Conservation (phyloP, 2,888 invertebrate genomes). For the Caenorhabditis macrosperma region DNA sequence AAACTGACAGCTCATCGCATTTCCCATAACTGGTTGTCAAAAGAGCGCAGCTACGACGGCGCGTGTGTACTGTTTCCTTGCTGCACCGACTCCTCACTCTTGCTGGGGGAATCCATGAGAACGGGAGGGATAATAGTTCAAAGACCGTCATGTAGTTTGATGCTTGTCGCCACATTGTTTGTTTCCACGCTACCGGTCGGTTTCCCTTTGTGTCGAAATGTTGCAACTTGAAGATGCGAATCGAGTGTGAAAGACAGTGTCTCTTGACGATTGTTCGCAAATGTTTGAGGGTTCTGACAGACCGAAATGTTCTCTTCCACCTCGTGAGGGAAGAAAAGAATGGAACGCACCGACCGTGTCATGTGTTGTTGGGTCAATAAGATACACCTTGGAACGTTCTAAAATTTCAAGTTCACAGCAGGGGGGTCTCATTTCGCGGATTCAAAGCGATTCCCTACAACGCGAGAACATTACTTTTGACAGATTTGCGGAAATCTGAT, state of each 20-base stretch:
- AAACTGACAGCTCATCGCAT: constrained; percentile 18
- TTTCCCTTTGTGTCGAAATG: constrained; percentile 42
- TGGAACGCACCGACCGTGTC: neutral
- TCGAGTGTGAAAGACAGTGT: constrained; percentile 42
- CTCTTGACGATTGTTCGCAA: constrained; percentile 49
- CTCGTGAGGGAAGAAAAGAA: neutral
- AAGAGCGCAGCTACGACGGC: neutral
- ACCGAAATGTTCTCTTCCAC: constrained; percentile 41
- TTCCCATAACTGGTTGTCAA: constrained; percentile 20
- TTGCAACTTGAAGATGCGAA: constrained; percentile 51
- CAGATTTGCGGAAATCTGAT: too few species aligned
- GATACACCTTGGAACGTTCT: constrained; percentile 2
- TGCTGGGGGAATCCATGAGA: neutral
- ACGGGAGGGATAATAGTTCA: constrained; percentile 32
- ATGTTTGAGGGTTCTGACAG: constrained; percentile 51
- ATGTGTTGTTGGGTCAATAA: neutral
- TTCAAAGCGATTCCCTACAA: too few species aligned
- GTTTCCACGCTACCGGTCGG: constrained; percentile 26
- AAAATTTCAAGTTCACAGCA: neutral
- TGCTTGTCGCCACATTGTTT: constrained; percentile 38
- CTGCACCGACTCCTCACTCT: neutral
- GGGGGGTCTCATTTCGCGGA: too few species aligned
- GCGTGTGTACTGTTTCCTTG: neutral
- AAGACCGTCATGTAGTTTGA: constrained; percentile 48
- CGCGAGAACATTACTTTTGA: too few species aligned